Percentiles rank a stretch among this genome's conserved stretches.
Conservation (phyloP, 2,888 invertebrate genomes). For the Yponomeuta cagnagella region DNA sequence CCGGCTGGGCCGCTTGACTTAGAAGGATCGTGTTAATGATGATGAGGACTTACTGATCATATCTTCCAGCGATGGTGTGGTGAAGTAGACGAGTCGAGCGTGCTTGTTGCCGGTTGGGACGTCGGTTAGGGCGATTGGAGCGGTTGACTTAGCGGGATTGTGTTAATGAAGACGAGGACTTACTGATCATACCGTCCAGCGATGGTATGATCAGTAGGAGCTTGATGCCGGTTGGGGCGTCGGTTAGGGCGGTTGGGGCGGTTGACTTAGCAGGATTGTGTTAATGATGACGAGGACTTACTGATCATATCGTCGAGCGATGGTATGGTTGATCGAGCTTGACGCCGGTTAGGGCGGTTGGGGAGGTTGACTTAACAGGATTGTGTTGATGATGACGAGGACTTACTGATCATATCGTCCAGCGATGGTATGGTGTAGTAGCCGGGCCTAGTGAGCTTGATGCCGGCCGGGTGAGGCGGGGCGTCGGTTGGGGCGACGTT, state of each 20-base stretch:
- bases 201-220: constrained; percentile 67
- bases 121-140: constrained; percentile 48
- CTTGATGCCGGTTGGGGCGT: no score
- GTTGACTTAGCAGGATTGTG: no score
- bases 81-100: constrained; percentile 88
- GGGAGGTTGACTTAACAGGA: no score
- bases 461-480: constrained; percentile 82
- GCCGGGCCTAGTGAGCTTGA: constrained; percentile 84
- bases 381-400: no score
- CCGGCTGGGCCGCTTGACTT: no score
- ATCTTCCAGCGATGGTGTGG: no score
- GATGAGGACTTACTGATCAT: constrained; percentile 21
- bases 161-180: constrained; percentile 21
- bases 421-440: constrained; percentile 88
- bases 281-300: constrained; percentile 21
- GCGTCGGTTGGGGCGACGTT: constrained; percentile 30
- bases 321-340: constrained; percentile 68
- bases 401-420: constrained; percentile 21
- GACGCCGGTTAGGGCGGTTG: constrained; percentile 61
- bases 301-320: no score
- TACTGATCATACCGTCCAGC: no score
- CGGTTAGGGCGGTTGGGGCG: constrained; percentile 61
- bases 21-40: no score
- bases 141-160: no score
- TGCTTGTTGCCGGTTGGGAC: constrained; percentile 52